phyloP scores from a whole-genome alignment of 2,113 vertebrate species.

The Eptesicus fuscus region DNA sequence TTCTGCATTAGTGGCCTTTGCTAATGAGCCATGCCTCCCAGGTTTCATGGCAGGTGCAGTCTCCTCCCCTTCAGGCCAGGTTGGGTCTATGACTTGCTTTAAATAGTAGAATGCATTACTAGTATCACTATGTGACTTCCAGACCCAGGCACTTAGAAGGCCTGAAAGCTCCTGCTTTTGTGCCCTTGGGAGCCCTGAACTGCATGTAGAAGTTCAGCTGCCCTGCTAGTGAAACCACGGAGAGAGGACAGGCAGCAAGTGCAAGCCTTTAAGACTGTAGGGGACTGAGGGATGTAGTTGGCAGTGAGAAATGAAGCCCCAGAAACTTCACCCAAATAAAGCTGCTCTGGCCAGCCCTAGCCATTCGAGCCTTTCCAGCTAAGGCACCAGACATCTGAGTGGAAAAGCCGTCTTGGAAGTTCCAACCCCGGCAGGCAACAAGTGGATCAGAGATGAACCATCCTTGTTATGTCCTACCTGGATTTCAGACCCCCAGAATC shows the following conservation, averaged over 20 bases:
- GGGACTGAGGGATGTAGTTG: not conserved
- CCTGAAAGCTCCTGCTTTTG: not conserved
- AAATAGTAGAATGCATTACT: not conserved
- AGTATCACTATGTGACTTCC: not conserved
- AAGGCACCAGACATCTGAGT: not conserved
- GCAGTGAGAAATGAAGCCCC: not conserved
- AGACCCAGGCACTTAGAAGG: not conserved
- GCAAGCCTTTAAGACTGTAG: not conserved
- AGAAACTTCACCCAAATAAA: not conserved
- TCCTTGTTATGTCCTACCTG: not conserved
- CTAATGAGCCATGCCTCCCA: not conserved
- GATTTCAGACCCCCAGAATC: not conserved
- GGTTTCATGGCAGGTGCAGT: too few relatives aligned
- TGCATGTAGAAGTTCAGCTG: not conserved
- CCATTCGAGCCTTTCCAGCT: not conserved
- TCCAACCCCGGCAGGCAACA: not conserved
- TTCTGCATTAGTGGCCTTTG: not conserved
- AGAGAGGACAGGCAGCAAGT: fast-evolving
- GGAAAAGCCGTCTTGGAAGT: not conserved
- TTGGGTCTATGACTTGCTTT: not conserved
- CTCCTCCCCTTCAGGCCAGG: not conserved
- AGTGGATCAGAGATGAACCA: not conserved
- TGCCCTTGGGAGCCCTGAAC: not conserved
- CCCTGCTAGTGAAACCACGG: not conserved
- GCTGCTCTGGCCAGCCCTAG: not conserved